Evolutionary conservation across 1,140 invertebrate genomes (phyloP).

Genomic region (Aricia agestis): DNA sequence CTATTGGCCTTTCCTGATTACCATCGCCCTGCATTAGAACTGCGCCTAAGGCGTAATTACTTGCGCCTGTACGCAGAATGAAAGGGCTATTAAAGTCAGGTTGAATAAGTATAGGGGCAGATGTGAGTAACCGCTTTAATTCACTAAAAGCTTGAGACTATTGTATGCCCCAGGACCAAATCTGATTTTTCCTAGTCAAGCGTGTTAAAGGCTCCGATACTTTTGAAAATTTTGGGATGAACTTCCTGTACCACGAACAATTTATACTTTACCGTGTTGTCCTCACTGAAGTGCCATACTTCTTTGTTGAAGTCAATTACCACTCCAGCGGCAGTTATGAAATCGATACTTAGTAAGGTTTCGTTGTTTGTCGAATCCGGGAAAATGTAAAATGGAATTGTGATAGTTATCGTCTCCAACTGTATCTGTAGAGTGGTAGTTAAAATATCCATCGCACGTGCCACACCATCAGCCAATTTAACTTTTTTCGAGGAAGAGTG

Average conservation of each 20-base stretch:
- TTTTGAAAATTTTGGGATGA: conserved; percentile 54
- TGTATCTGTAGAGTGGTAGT: no score
- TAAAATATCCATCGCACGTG: no score
- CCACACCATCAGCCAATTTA: no score
- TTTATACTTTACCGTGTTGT: no score
- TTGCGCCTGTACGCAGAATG: conserved; percentile 45
- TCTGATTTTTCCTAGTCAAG: conserved; percentile 44
- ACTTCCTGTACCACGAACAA: conserved; percentile 57
- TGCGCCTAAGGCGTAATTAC: conserved; percentile 48
- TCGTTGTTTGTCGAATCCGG: no score
- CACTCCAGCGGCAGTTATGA: no score
- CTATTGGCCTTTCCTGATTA: conserved; percentile 26
- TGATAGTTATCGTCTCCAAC: no score
- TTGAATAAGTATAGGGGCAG: conserved; percentile 37
- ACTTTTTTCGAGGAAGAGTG: no score
- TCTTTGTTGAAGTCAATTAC: no score
- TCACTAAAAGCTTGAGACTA: conserved; percentile 33
- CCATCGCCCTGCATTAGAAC: conserved; percentile 32
- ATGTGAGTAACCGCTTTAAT: conserved; percentile 32
- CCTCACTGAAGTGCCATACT: no score
- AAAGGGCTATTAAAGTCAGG: conserved; percentile 38
- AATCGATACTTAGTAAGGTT: no score
- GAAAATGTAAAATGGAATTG: no score
- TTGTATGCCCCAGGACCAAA: conserved; percentile 36
- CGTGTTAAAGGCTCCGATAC: conserved; percentile 37